These are phyloP conservation scores for Pantherophis vulpinus DNA, from an alignment of 2,797 vertebrate species.

Conservation along the genomic window DNA sequence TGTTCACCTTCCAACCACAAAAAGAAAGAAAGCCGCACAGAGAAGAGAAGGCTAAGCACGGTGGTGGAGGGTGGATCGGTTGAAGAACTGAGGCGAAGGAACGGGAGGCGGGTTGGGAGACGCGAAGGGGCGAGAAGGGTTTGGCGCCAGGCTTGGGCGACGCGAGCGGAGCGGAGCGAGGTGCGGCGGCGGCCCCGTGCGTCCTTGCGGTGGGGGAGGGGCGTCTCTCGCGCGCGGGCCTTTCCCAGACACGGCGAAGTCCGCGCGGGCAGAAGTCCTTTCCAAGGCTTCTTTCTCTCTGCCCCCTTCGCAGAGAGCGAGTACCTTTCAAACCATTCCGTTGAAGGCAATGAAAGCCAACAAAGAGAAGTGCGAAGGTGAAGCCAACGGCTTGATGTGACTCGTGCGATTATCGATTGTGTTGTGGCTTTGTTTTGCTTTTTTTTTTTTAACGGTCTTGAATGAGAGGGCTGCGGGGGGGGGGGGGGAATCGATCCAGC, in stretches of 20 bases:
- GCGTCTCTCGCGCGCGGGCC: neutral
- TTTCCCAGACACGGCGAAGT: neutral
- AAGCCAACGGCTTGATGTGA: neutral
- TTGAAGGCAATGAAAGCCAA: neutral
- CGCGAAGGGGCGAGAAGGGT: too few species aligned
- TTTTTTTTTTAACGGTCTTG: neutral
- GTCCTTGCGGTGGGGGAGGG: neutral
- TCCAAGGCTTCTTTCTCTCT: neutral
- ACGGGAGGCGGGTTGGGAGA: neutral
- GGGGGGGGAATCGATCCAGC: neutral
- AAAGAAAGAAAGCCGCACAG: neutral
- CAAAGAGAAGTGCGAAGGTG: neutral
- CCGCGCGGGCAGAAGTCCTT: neutral
- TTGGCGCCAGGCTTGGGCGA: conserved; percentile 15
- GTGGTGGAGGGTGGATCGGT: neutral
- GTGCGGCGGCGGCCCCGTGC: neutral
- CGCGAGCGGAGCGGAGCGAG: neutral
- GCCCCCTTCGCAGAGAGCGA: neutral
- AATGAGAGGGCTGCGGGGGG: neutral
- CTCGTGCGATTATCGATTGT: neutral
- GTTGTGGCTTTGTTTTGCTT: neutral
- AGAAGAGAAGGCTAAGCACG: neutral
- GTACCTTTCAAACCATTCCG: neutral
- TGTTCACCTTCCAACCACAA: neutral
- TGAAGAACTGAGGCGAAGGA: neutral